phyloP scores from a whole-genome alignment of 2,888 invertebrate genomes.

The Netelia virgata region DNA sequence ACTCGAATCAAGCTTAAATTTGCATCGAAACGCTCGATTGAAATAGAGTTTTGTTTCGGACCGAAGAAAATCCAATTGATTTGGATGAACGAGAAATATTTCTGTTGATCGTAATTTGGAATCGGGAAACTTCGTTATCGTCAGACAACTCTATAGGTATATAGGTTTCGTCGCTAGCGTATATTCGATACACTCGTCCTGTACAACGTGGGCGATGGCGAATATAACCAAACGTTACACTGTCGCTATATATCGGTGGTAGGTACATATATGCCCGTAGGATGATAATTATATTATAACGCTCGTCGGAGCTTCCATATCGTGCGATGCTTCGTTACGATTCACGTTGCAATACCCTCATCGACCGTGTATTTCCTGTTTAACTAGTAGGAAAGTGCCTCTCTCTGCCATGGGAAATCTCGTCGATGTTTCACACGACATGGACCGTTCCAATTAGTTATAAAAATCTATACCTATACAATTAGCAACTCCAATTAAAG shows the following conservation, averaged over 20 bases:
- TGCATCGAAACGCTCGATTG: background rate
- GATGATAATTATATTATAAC: conserved; percentile 46
- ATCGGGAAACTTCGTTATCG: too few relatives aligned
- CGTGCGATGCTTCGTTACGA: conserved; percentile 55
- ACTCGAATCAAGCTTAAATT: conserved; percentile 50
- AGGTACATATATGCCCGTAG: background rate
- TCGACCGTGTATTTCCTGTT: conserved; percentile 9
- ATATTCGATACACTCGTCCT: conserved; percentile 17
- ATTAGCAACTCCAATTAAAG: conserved; percentile 60
- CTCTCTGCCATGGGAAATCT: conserved; percentile 5
- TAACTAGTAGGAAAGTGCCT: conserved; percentile 11
- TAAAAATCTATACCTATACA: conserved; percentile 38
- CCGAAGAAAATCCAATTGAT: too few relatives aligned
- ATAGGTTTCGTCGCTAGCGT: background rate
- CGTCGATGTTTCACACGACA: conserved; percentile 17
- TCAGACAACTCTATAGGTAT: background rate
- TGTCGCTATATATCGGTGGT: conserved; percentile 37
- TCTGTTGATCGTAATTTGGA: too few relatives aligned
- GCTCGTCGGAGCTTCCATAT: conserved; percentile 39
- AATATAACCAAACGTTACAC: conserved; percentile 9
- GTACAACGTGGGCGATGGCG: background rate
- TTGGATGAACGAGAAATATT: too few relatives aligned
- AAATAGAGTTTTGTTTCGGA: background rate
- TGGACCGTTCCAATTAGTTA: conserved; percentile 52
- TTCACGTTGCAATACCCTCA: conserved; percentile 49